Evolutionary conservation across 92 coral and sea anemone genomes (phyloP).

Genomic region (Nematostella vectensis): DNA sequence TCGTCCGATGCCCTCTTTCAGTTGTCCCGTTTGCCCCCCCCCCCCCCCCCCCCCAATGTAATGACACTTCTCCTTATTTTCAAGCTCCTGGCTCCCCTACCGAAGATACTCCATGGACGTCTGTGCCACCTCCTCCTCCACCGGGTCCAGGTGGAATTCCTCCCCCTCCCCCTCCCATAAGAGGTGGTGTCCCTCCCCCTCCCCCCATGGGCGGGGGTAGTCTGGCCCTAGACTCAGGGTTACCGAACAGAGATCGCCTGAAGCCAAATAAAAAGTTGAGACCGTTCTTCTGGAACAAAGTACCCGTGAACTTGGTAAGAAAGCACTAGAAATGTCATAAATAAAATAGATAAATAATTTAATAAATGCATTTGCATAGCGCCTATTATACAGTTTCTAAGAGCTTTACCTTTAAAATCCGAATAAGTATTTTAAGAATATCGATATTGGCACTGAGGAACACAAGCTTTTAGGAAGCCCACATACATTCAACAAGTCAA

Average conservation of each 20-base stretch:
- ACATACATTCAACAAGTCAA: too few relatives aligned
- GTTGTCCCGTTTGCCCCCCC: background rate
- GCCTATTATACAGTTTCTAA: too few relatives aligned
- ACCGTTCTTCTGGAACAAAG: slow-evolving; percentile 94
- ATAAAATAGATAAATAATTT: too few relatives aligned
- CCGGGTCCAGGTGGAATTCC: slow-evolving; percentile 59
- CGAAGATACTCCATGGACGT: background rate
- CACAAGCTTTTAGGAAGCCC: too few relatives aligned
- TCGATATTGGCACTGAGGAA: too few relatives aligned
- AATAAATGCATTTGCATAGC: too few relatives aligned
- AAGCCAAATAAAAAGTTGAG: slow-evolving; percentile 74
- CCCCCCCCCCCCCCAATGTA: too few relatives aligned
- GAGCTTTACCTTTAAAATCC: too few relatives aligned
- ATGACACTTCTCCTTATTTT: background rate
- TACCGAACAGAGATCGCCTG: slow-evolving; percentile 40
- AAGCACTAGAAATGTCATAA: too few relatives aligned
- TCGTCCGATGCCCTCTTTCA: too few relatives aligned
- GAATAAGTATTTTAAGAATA: too few relatives aligned
- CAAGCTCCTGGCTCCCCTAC: too few relatives aligned
- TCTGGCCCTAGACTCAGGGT: slow-evolving; percentile 30
- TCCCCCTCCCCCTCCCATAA: slow-evolving; percentile 82
- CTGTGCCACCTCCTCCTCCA: slow-evolving; percentile 44
- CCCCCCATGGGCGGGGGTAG: slow-evolving; percentile 33
- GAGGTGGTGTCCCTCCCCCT: slow-evolving; percentile 53
- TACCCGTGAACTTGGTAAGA: slow-evolving; percentile 80